Evolutionary conservation across 2,888 invertebrate genomes (phyloP).

Genomic region (Xylophagus ater): DNA sequence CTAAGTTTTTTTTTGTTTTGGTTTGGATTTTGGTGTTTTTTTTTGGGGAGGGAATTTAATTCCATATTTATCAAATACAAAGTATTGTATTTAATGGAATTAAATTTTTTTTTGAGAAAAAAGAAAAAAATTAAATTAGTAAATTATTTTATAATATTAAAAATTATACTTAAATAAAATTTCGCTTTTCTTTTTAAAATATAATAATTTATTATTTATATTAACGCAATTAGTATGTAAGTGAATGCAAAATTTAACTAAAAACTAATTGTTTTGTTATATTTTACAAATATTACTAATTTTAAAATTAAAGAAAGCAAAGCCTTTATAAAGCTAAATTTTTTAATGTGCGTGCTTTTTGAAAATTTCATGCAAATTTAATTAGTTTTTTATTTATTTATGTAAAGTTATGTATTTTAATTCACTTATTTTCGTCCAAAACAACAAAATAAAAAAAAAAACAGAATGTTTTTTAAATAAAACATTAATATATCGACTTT

Average conservation of each 20-base stretch:
- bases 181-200: background rate
- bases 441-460: background rate
- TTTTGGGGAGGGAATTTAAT: background rate
- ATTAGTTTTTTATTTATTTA: too few relatives aligned
- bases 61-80: too few relatives aligned
- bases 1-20: slow-evolving; percentile 43
- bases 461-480: too few relatives aligned
- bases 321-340: too few relatives aligned
- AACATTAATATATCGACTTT: too few relatives aligned
- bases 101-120: too few relatives aligned
- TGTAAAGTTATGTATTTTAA: slow-evolving; percentile 1
- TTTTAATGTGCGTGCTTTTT: background rate
- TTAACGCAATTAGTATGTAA: background rate
- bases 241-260: too few relatives aligned
- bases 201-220: background rate
- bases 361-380: background rate
- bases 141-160: background rate
- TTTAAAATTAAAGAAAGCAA: too few relatives aligned
- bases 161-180: background rate
- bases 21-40: background rate
- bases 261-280: too few relatives aligned
- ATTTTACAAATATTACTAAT: too few relatives aligned
- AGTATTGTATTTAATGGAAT: too few relatives aligned
- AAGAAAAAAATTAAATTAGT: slow-evolving; percentile 7
- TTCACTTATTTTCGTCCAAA: background rate